Evolutionary conservation across 2,888 invertebrate species (phyloP).

Genomic region (Bellardia pandia): DNA sequence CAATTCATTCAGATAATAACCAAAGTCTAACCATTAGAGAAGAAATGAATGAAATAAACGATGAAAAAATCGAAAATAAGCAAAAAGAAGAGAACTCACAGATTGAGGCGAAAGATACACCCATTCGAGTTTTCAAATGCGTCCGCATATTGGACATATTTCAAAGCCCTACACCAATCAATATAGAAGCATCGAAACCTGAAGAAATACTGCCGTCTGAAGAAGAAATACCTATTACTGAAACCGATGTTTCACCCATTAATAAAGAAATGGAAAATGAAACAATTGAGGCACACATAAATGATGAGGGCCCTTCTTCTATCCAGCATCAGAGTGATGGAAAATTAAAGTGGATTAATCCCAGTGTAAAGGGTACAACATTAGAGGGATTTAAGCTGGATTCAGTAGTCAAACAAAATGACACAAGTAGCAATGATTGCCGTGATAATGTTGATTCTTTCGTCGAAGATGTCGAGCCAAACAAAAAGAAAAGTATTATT

Average conservation of each 20-base stretch:
- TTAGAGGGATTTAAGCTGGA: slow-evolving; percentile 74
- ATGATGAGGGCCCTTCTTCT: background rate
- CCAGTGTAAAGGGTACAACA: slow-evolving; percentile 72
- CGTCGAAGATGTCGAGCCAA: background rate
- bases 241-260: background rate
- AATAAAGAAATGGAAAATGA: background rate
- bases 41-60: background rate
- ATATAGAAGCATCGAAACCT: background rate
- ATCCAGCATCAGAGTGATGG: slow-evolving; percentile 1
- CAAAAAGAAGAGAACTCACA: slow-evolving; percentile 22
- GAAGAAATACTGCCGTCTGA: background rate
- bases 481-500: background rate
- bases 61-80: slow-evolving; percentile 33
- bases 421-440: slow-evolving; percentile 2
- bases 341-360: slow-evolving; percentile 86
- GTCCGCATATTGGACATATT: slow-evolving; percentile 22
- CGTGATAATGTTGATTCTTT: background rate
- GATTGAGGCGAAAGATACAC: background rate
- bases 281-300: background rate
- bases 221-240: slow-evolving; percentile 17
- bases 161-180: slow-evolving; percentile 67
- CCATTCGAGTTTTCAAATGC: background rate
- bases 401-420: slow-evolving; percentile 44
- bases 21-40: slow-evolving; percentile 26
- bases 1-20: slow-evolving; percentile 29